Conservation (phyloP, 92 coral and sea anemone species). For the Paragorgia papillata region DNA sequence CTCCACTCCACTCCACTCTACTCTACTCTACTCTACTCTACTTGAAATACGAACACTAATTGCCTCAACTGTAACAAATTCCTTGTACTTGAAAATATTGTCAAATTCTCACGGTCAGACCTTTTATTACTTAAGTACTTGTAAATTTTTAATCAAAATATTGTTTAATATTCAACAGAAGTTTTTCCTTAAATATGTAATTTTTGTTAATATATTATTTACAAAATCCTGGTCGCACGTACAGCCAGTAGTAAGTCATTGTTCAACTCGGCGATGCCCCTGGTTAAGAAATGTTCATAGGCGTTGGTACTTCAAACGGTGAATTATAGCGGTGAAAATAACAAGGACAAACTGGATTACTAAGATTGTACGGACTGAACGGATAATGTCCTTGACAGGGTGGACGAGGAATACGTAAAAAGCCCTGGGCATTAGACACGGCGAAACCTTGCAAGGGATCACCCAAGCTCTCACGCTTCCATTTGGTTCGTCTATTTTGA, state of each 20-base stretch:
- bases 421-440: constrained; percentile 29
- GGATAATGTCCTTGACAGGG: constrained; percentile 41
- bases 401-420: constrained; percentile 37
- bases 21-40: too few species aligned
- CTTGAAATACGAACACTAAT: too few species aligned
- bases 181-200: background rate
- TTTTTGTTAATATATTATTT: background rate
- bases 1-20: too few species aligned
- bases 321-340: constrained; percentile 32
- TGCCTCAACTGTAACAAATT: too few species aligned
- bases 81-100: too few species aligned
- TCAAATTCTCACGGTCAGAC: too few species aligned
- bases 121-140: too few species aligned
- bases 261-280: constrained; percentile 1
- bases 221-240: background rate
- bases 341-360: constrained; percentile 41
- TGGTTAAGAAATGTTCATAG: background rate
- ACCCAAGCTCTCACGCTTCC: constrained; percentile 44
- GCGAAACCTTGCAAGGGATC: constrained; percentile 38
- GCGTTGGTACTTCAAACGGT: constrained; percentile 26
- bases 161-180: background rate
- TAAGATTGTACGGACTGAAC: constrained; percentile 29
- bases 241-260: background rate
- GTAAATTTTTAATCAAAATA: too few species aligned
- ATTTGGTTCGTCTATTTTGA: constrained; percentile 36